Conservation (phyloP, 2,888 invertebrate genomes). For the Noctua janthe region DNA sequence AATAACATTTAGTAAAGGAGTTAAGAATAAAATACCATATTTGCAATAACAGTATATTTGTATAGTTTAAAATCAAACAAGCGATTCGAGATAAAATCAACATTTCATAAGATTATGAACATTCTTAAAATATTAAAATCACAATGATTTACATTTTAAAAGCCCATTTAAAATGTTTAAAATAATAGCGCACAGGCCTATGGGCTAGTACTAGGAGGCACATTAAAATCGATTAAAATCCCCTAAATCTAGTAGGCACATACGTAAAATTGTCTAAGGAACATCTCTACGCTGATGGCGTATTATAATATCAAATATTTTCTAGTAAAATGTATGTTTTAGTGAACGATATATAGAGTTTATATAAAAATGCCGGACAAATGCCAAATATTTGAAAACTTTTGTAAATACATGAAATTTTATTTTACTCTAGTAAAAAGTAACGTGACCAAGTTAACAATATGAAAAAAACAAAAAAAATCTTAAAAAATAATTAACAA, state of each 20-base stretch:
- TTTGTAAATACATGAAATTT: conserved; percentile 18
- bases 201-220: conserved; percentile 72
- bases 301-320: conserved; percentile 62
- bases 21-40: conserved; percentile 10
- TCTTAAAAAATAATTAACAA: neutral
- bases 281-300: conserved; percentile 80
- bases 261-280: conserved; percentile 76
- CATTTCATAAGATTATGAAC: conserved; percentile 70
- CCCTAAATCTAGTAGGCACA: conserved; percentile 77
- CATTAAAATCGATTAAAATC: conserved; percentile 82
- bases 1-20: too few species aligned
- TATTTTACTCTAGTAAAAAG: conserved; percentile 20
- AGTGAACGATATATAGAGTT: conserved; percentile 26
- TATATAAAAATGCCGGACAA: conserved; percentile 29
- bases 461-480: neutral
- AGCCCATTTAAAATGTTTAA: conserved; percentile 70
- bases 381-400: conserved; percentile 16
- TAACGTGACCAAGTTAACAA: neutral
- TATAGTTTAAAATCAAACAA: conserved; percentile 81
- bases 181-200: conserved; percentile 60
- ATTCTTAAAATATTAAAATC: conserved; percentile 79
- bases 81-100: conserved; percentile 82
- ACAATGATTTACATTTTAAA: conserved; percentile 76
- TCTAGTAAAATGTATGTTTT: conserved; percentile 47
- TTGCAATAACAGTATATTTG: conserved; percentile 72